Evolutionary conservation across 2,113 vertebrate genomes (phyloP), one percentile per base, ranked within the genome.

Genomic region (Tragelaphus strepsiceros): DNA sequence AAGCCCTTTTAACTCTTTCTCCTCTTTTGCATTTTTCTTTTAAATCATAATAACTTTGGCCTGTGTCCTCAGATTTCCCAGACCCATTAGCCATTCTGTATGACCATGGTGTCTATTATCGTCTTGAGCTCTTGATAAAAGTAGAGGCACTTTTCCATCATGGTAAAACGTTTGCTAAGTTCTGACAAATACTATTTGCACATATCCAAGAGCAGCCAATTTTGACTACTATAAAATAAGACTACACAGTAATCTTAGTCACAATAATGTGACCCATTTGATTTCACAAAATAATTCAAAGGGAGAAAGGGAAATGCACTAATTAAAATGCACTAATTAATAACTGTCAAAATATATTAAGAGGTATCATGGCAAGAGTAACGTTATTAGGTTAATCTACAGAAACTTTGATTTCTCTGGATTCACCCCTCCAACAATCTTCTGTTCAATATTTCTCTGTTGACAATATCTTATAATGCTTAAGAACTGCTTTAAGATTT

Each of bases 241-340:
- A 51, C 89, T 74, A 64, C n/a, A 95, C 46, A 96, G 84, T 87
- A 84, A 26, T 84, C n/a, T 56, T 56, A 56, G 53, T 16, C 19
- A 56, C 54, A 56, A 56, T 56, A 83, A 56, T 83, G 96, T 54
- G 59, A 92, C 64, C 35, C 58, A 58, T 86, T 97, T 93, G 56
- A 59, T 92, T 98, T 96, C 71, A 91, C 26, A 89, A 96, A 98
- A 97, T 88, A 92, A 97, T 91, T 95, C 64, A 58, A 97, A 97
- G 80, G 46, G 49, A 94, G 32, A 49, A 80, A 21, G 19, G 24
- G 67, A 95, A 96, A 84, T 88, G 30, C 67, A 91, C 77, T 59
- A 92, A 77, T 84, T 82, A 59, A 17, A 96, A 84, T 87, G 30
- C 58, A 91, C 71, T 54, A 94, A 59, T 84, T 82, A 61, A 19